A percentile compares a stretch with the other conserved stretches of the same genome.
Conservation (phyloP, 2,888 invertebrate species). For the Psylliodes chrysocephalus region DNA sequence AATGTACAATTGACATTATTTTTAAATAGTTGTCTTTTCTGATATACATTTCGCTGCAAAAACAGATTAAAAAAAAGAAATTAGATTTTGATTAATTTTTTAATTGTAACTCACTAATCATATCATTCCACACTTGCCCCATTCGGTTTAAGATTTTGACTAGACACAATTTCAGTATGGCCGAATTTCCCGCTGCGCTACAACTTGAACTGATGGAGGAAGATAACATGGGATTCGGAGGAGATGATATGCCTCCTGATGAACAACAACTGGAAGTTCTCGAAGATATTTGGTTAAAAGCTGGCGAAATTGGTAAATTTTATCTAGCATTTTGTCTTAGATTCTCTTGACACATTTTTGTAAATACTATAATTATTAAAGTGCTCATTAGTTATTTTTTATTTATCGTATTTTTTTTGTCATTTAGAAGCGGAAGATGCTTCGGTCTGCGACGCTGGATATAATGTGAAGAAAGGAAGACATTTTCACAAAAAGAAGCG, state of each 20-base stretch:
- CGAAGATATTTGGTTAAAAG: slow-evolving; percentile 84
- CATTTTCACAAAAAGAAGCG: slow-evolving; percentile 58
- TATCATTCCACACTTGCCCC: background rate
- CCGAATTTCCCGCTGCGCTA: slow-evolving; percentile 61
- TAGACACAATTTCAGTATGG: slow-evolving; percentile 49
- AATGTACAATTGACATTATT: no score
- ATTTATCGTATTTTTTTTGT: slow-evolving; percentile 20
- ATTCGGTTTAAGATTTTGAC: slow-evolving; percentile 5
- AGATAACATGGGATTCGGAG: slow-evolving; percentile 61
- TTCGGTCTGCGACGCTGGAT: slow-evolving; percentile 67
- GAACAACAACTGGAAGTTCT: slow-evolving; percentile 78
- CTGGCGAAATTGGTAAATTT: slow-evolving; percentile 76
- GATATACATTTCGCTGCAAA: no score
- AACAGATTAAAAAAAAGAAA: no score
- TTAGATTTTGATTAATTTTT: no score
- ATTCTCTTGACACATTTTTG: no score
- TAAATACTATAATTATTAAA: no score
- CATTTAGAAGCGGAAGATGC: slow-evolving; percentile 67
- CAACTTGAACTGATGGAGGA: slow-evolving; percentile 67
- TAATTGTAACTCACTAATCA: no score
- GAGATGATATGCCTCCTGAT: slow-evolving; percentile 70
- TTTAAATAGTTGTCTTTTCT: no score
- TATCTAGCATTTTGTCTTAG: no score
- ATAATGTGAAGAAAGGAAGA: slow-evolving; percentile 64
- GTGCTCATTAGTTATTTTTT: no score